Evolutionary conservation across 2,797 vertebrate genomes (phyloP), one percentile per base, ranked within the genome.

Genomic region (Alfaro cultratus): DNA sequence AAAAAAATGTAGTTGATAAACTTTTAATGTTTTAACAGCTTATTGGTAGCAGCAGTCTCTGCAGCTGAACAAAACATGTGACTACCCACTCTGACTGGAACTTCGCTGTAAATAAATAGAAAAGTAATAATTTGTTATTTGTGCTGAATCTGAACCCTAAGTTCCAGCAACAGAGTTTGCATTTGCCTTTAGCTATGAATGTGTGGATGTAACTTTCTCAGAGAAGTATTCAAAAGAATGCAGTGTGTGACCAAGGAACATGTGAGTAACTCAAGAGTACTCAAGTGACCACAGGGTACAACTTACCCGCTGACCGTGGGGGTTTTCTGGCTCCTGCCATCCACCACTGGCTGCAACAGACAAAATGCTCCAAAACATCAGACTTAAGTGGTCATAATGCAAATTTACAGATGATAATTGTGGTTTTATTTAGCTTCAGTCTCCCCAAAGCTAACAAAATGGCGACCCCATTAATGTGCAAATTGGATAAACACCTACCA

Each of bases 261-360:
- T 93, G 90, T 92, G 92, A 93, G 71, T 45, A 82, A 78, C 85
- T 88, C 73, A 78, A 87, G 83, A 80, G 71, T 71, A 34, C 64
- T 73, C 11, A 67, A 49, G 81, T 80, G 57, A 39, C 81, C 64
- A 74, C 49, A 67, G 77, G 84, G 49, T 39, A 51, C 36, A 80
- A 95, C 97, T 91, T 93, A 99, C 99, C 96, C 98, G 95, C 89
- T 98, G 98, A 6, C 96, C 95, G 78, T 99, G 94, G 86, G 97
- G 96, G 91, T 98, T 99, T 93, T 99, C 99, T 1, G 99, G 98
- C 91, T 99, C 99, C 91, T 99, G 99, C 99, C 99, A 99, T 85
- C 99, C 99, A 82, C 99, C 99, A 41, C 98, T 99, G 26, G 98
- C 99, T 99, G 94, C 41, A 90, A 55, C 68, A 62, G 75, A 80